Evolutionary conservation across 1,140 invertebrate genomes (phyloP).

Genomic region (Nautilus pompilius): DNA sequence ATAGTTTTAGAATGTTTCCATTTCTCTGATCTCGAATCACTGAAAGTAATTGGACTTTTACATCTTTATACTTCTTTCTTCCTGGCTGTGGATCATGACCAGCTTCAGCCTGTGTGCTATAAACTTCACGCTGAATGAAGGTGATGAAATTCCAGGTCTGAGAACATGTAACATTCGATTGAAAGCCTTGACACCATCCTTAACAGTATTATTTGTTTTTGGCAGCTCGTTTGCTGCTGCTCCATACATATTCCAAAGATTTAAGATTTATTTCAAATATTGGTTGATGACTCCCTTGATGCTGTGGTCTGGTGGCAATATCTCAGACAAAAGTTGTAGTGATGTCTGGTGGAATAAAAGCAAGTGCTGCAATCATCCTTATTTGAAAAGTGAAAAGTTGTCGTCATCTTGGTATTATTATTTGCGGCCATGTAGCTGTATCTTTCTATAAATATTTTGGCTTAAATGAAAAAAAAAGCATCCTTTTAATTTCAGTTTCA

Average conservation of each 20-base stretch:
- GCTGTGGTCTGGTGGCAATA: background rate
- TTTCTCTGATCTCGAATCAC: too few relatives aligned
- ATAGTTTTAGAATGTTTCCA: too few relatives aligned
- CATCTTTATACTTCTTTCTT: too few relatives aligned
- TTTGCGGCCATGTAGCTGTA: background rate
- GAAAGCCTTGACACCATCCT: background rate
- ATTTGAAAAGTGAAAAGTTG: background rate
- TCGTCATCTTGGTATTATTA: background rate
- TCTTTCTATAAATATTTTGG: background rate
- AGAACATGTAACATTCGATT: background rate
- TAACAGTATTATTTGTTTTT: background rate
- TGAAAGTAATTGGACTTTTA: too few relatives aligned
- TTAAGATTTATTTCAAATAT: background rate
- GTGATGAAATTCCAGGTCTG: too few relatives aligned
- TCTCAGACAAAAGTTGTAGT: background rate
- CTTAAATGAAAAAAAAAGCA: background rate
- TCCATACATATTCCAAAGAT: background rate
- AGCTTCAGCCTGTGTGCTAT: too few relatives aligned
- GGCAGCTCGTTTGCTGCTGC: background rate
- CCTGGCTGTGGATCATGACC: too few relatives aligned
- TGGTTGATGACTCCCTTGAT: background rate
- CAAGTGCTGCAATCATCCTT: background rate
- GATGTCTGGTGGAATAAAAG: background rate
- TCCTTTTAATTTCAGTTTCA: background rate
- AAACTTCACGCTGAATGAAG: too few relatives aligned